A percentile compares a stretch with the other conserved stretches of the same genome.
These are phyloP conservation scores for Rhabdophis nuchalis DNA, from an alignment of 2,797 vertebrate species.

Conservation along the genomic window DNA sequence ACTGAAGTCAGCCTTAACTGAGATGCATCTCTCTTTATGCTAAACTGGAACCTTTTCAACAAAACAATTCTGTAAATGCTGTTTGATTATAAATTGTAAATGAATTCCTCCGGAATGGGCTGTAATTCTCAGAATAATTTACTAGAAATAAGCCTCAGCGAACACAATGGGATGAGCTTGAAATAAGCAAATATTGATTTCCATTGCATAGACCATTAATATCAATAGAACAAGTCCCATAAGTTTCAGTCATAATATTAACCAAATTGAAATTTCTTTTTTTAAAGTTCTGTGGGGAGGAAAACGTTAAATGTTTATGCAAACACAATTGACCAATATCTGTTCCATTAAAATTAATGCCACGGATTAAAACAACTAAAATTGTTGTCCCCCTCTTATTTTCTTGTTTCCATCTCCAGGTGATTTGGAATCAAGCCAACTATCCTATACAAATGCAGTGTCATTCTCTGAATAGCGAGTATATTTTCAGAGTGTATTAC, in stretches of 20 bases:
- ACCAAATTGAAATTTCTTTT: neutral
- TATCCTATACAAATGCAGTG: neutral
- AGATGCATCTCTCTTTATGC: neutral
- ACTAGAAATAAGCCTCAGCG: neutral
- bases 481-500: constrained; percentile 30
- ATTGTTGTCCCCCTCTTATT: neutral
- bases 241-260: neutral
- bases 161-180: neutral
- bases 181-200: neutral
- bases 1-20: neutral
- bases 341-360: neutral
- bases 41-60: neutral
- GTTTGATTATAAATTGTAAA: neutral
- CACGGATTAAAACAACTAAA: constrained; percentile 7
- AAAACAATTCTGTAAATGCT: constrained; percentile 6
- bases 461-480: neutral
- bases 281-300: neutral
- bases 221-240: neutral
- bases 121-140: neutral
- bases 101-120: neutral
- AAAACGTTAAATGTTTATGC: constrained; percentile 27
- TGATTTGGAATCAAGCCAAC: neutral
- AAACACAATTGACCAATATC: constrained; percentile 10
- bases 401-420: neutral
- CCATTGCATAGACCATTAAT: constrained; percentile 1